phyloP scores from a whole-genome alignment of 2,797 vertebrate species.

The Cercopithecus mitis region DNA sequence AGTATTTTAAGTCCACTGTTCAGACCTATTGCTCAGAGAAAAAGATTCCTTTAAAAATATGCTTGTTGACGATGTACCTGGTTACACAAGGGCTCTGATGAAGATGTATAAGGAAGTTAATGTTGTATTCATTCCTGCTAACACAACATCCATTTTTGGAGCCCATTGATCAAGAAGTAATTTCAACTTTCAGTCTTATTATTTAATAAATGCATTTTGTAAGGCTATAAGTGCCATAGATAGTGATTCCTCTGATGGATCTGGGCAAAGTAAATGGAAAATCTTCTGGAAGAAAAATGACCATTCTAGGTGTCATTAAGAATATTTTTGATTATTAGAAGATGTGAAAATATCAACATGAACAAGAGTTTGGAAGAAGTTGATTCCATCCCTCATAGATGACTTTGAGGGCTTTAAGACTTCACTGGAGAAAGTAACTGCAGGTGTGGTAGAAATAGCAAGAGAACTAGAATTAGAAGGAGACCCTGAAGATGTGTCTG shows the following conservation, averaged over 20 bases:
- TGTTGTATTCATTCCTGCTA: background rate
- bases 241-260: background rate
- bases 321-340: background rate
- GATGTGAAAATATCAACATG: background rate
- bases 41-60: background rate
- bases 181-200: background rate
- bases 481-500: background rate
- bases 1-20: background rate
- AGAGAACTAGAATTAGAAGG: background rate
- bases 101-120: background rate
- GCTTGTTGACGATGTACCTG: background rate
- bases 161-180: background rate
- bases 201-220: background rate
- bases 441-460: background rate
- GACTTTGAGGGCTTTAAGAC: background rate
- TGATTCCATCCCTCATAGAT: background rate
- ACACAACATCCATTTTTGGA: background rate
- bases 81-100: background rate
- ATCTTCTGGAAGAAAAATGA: background rate
- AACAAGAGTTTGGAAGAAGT: background rate
- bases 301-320: background rate
- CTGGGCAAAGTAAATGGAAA: background rate
- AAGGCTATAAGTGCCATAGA: background rate
- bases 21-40: background rate
- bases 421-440: background rate